Evolutionary conservation across 2,888 invertebrate genomes (phyloP), one percentile per base, ranked within the genome.

Genomic region (Plusia festucae): DNA sequence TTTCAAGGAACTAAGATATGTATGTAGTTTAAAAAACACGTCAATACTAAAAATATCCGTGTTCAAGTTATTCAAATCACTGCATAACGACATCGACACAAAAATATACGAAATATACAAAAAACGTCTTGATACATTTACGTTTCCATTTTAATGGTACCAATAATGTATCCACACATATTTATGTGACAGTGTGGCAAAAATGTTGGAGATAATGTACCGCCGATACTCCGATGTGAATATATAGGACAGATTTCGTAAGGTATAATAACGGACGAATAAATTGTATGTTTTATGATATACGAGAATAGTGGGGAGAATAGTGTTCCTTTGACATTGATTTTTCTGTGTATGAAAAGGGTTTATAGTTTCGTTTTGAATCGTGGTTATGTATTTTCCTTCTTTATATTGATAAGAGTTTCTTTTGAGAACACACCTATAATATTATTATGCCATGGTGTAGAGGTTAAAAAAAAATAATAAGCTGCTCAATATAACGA

Each of bases 101-200:
- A 9, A 2, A 51, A 66, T 53, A 58, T 62, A 64, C 54, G 70
- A 53, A 68, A 46, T 13, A 53, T 60, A 68, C 68, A 53, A 44
- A 60, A 68, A 68, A 66, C 53, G 68, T 70, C 74, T 49, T 67
- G 58, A 78, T 63, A 76, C 73, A 68, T 76, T 73, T 73, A 62
- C 69, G 64, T 65, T 63, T 30, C 65, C 54, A 65, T 79, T 76
- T 77, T 73, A 79, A 80, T 69, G 64, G 62, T 34, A 54, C 61
- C 81, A 76, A 80, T 79, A 79, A 76, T 70, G 77, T 81, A 79
- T 71, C 65, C 69, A 68, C 75, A 69, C 70, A 65, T 75, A 69
- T 81, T 81, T 81, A 81, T 81, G 81, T 71, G 81, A 70, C 79
- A 66, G 60, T 59, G 60, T 66, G 58, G 65, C 70, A 75, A 76